Percentiles rank a stretch among this genome's conserved stretches.
Evolutionary conservation across 2,797 vertebrate genomes (phyloP).

Genomic region (Erpetoichthys calabaricus): DNA sequence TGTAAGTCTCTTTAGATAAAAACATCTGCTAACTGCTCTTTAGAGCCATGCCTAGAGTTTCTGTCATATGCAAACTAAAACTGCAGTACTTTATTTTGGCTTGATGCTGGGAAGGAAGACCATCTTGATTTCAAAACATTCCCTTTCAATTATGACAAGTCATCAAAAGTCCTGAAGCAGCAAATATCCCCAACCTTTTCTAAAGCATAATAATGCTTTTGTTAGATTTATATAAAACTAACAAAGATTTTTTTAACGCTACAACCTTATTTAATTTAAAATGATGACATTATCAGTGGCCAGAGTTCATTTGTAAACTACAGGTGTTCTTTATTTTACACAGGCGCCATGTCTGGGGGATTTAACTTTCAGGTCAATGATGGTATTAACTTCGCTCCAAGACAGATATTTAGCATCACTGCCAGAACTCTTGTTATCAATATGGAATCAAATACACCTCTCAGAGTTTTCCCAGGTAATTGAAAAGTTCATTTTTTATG

Average conservation of each 20-base stretch:
- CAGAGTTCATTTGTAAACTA: not conserved
- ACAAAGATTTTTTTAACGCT: not conserved
- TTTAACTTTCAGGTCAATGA: slow-evolving; percentile 87
- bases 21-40: no score
- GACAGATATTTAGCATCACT: slow-evolving; percentile 76
- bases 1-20: no score
- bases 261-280: no score
- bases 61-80: no score
- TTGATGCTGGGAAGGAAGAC: no score
- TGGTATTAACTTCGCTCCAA: slow-evolving; percentile 69
- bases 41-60: no score
- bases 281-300: not conserved
- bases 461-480: slow-evolving; percentile 73
- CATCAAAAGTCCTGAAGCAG: no score
- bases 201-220: not conserved
- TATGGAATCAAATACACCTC: slow-evolving; percentile 57
- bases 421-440: slow-evolving; percentile 54
- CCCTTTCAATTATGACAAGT: no score
- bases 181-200: no score
- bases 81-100: no score
- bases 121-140: no score
- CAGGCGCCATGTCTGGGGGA: slow-evolving; percentile 71
- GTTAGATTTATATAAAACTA: not conserved
- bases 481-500: no score
- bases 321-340: slow-evolving; percentile 9